Conservation (phyloP, 2,797 vertebrate species). For the Melopsittacus undulatus region DNA sequence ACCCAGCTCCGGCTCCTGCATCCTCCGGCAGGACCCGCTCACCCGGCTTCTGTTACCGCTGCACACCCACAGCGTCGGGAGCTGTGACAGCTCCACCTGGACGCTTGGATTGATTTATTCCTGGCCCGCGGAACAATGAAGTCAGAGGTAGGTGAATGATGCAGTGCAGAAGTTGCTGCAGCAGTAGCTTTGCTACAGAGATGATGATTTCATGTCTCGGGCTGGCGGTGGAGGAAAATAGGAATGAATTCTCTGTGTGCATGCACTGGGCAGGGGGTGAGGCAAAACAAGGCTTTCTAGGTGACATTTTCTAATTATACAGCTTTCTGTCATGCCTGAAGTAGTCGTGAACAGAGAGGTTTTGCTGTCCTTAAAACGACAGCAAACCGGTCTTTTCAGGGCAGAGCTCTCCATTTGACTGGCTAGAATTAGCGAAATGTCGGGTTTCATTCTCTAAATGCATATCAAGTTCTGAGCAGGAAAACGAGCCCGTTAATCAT, state of each 20-base stretch:
- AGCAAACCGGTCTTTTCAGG: neutral
- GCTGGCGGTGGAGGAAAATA: neutral
- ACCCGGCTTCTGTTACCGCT: neutral
- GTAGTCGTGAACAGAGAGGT: constrained; percentile 5
- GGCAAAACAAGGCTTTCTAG: neutral
- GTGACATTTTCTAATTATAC: constrained; percentile 38
- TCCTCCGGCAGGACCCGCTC: constrained; percentile 54
- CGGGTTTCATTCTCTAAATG: neutral
- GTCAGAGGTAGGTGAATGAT: constrained; percentile 79
- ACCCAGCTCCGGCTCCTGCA: constrained; percentile 17
- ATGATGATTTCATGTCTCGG: constrained; percentile 37
- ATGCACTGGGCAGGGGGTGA: neutral
- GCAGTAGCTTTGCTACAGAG: constrained; percentile 52
- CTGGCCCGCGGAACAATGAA: constrained; percentile 63
- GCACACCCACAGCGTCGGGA: constrained; percentile 20
- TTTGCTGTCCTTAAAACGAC: neutral
- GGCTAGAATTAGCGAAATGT: constrained; percentile 1
- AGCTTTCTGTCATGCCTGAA: constrained; percentile 73
- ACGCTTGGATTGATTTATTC: neutral
- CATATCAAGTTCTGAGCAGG: constrained; percentile 27
- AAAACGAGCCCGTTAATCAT: constrained; percentile 50
- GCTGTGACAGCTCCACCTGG: constrained; percentile 47
- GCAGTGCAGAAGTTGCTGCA: constrained; percentile 77
- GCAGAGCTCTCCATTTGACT: neutral
- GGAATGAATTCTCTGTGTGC: constrained; percentile 14